Conservation (phyloP, 2,888 invertebrate genomes). For the Ischnus inquisitorius region DNA sequence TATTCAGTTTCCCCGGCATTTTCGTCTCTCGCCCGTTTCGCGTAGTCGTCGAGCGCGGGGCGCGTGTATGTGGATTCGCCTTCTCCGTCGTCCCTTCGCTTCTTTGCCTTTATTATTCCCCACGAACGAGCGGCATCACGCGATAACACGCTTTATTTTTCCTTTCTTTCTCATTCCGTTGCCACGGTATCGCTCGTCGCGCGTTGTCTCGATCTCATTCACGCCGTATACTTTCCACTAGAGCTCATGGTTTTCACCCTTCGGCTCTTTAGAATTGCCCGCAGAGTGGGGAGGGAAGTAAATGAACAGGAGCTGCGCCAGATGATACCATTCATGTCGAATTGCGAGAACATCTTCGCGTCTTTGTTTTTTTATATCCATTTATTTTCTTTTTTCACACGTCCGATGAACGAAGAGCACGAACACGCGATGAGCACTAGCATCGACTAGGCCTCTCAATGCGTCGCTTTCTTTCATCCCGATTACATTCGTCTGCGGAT, state of each 20-base stretch:
- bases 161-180: conserved; percentile 37
- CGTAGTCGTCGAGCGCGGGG: background rate
- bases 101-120: conserved; percentile 42
- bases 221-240: conserved; percentile 20
- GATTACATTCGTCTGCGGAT: conserved; percentile 14
- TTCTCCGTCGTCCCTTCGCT: conserved; percentile 10
- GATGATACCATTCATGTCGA: conserved; percentile 47
- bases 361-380: conserved; percentile 6
- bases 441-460: conserved; percentile 7
- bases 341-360: conserved; percentile 6
- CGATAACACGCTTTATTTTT: conserved; percentile 51
- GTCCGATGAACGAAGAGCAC: conserved; percentile 4
- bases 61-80: background rate
- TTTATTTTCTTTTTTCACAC: conserved; percentile 31
- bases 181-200: background rate
- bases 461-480: conserved; percentile 9
- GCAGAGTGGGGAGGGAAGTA: background rate
- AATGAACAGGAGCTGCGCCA: conserved; percentile 38
- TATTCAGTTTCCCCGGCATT: conserved; percentile 28
- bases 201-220: conserved; percentile 43
- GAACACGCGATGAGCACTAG: conserved; percentile 49
- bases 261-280: conserved; percentile 16
- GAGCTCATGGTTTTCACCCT: background rate
- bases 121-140: conserved; percentile 55
- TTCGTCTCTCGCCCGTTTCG: conserved; percentile 46